Percentiles rank a stretch among this genome's conserved stretches.
Evolutionary conservation across 53 echinoderm and acorn worm genomes (phyloP).

Genomic region (Temnopleurus reevesii): DNA sequence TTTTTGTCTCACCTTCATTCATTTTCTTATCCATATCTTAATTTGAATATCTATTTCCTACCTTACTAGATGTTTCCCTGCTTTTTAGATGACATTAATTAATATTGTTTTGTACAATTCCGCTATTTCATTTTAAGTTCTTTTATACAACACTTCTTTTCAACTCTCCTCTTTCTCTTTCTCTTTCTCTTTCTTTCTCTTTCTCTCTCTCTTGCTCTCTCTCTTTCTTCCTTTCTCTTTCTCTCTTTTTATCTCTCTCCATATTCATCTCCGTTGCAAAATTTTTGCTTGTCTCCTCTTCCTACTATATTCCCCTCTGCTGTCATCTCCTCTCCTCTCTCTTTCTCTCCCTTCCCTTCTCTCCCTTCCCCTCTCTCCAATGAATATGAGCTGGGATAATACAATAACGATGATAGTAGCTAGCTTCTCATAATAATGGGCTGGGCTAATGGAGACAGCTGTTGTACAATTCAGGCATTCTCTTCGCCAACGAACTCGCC

Average conservation of each 20-base stretch:
- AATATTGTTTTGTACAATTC: no score
- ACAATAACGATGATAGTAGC: conserved; percentile 29
- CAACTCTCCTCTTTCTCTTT: not conserved
- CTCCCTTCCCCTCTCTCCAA: not conserved
- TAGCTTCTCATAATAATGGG: conserved; percentile 40
- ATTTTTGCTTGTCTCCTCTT: not conserved
- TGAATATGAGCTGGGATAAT: conserved; percentile 14
- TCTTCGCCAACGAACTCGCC: not conserved
- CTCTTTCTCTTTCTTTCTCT: not conserved
- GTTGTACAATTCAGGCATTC: conserved; percentile 19
- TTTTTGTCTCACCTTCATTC: no score
- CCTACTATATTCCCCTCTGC: not conserved
- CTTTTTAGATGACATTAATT: no score
- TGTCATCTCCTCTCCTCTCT: not conserved
- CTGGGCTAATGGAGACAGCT: conserved; percentile 31
- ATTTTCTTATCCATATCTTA: no score
- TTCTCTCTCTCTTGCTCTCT: not conserved
- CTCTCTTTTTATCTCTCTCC: not conserved
- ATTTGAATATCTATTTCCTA: no score
- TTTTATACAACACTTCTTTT: no score
- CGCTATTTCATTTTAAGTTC: no score
- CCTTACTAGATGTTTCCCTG: no score
- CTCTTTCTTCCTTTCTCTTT: not conserved
- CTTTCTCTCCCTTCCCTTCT: not conserved
- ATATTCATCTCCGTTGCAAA: not conserved